Conservation (phyloP, 30 jellyfish, hydroid and myxozoan genomes). For the Cassiopea xamachana region DNA sequence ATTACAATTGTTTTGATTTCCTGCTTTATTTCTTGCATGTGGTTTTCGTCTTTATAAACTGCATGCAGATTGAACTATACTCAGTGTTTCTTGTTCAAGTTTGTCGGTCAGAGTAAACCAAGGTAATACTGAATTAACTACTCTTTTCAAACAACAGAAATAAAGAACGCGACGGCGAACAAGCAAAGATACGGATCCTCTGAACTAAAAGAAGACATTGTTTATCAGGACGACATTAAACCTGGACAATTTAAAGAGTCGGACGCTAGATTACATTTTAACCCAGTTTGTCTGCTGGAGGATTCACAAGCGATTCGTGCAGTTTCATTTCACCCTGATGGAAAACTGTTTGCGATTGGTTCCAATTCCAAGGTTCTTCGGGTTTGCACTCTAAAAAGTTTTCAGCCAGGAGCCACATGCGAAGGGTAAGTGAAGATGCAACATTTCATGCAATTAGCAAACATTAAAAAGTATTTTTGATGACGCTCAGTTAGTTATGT, state of each 20-base stretch:
- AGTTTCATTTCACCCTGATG: constrained; percentile 90
- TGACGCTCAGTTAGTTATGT: no score
- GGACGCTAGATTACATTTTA: constrained; percentile 35
- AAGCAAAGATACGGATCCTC: constrained; percentile 45
- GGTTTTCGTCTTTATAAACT: no score
- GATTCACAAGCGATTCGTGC: constrained; percentile 94
- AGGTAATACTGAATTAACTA: no score
- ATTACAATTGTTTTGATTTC: no score
- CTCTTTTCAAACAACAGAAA: constrained; percentile 23
- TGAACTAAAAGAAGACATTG: constrained; percentile 37
- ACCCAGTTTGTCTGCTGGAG: constrained; percentile 79
- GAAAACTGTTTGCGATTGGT: constrained; percentile 86
- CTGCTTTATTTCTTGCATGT: no score
- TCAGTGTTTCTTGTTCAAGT: not conserved
- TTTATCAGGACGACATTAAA: not conserved
- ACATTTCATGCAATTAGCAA: not conserved
- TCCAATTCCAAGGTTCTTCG: constrained; percentile 86
- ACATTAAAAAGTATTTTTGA: no score
- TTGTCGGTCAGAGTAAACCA: not conserved
- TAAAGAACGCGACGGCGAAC: constrained; percentile 56
- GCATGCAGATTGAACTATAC: not conserved
- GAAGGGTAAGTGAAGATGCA: constrained; percentile 12
- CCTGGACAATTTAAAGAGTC: constrained; percentile 28
- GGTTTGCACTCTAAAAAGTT: constrained; percentile 58
- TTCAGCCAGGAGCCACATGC: constrained; percentile 10